Base-by-base conservation (phyloP, 2,113 vertebrate species). In the Willisornis vidua region DNA sequence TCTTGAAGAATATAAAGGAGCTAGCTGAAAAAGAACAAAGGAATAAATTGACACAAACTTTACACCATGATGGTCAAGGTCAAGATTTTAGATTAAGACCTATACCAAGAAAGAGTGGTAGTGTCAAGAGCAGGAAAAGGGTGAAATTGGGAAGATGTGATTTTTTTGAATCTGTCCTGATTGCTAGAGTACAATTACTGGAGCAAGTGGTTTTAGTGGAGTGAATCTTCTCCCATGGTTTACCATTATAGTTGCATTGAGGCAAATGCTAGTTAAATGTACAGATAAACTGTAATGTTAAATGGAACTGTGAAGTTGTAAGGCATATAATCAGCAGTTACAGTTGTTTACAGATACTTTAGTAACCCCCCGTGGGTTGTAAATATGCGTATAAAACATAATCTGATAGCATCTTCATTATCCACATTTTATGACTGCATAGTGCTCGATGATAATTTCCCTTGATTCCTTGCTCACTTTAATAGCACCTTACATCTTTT, bases 291-390 rank as follows among this genome's bases (percentile, higher is more conserved):
- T 75, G 57, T 41, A 24, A 46, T 35, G 41, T 57, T 85, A 70
- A 94, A 41, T 84, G 49, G 45, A 88, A 82, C 84, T 65, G 26
- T 88, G 93, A 80, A 91, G 93, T 67, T 61, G 55, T 79, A 54
- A 77, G 37, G 25, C 45, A 5, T 89, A 45, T 90, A 86, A 89
- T 86, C 72, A 96, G 61, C 43, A 77, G 63, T 78, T 90, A 73
- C 15, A 51, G 83, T 95, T 93, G 65, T 93, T 95, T 90, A 82
- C 52, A 86, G 75, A 81, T 90, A 28, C 19, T 91, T 79, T 14
- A 81, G 46, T 85, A 91, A 86, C 13, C 68, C 78, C 62, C 25
- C 51, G 78, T 72, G 67, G 35, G 28, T 89, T 95, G 58, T 93
- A 85, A 92, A 73, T 85, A 75, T 28, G 54, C 82, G 48, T 66